phyloP scores from a whole-genome alignment of 1,140 invertebrate species.

The Drosophila bocki region DNA sequence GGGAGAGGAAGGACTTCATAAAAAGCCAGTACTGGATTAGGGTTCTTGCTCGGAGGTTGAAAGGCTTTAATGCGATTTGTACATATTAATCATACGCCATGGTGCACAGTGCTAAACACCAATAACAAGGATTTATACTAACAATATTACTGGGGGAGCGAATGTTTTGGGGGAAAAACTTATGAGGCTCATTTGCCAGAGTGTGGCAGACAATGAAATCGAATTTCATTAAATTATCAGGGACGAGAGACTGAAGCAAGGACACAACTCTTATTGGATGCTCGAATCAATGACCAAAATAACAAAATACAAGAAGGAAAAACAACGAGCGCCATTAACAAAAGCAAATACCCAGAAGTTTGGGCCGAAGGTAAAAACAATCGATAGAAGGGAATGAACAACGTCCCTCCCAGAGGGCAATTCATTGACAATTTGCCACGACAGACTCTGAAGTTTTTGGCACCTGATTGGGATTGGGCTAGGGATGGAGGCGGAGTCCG shows the following conservation, averaged over 20 bases:
- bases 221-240: constrained; percentile 62
- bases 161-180: constrained; percentile 1
- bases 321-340: constrained; percentile 46
- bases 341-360: constrained; percentile 34
- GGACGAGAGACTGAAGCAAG: constrained; percentile 27
- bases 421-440: constrained; percentile 71
- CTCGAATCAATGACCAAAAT: constrained; percentile 67
- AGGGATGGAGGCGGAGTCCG: background rate
- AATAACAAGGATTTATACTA: constrained; percentile 57
- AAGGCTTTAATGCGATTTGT: constrained; percentile 74
- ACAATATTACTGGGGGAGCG: constrained; percentile 29
- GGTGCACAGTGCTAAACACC: constrained; percentile 54
- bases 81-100: constrained; percentile 77
- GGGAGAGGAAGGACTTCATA: constrained; percentile 41
- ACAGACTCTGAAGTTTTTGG: constrained; percentile 37
- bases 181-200: constrained; percentile 67
- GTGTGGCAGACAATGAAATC: constrained; percentile 56
- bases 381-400: constrained; percentile 38
- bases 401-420: constrained; percentile 35
- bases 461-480: constrained; percentile 46
- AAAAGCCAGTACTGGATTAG: constrained; percentile 40
- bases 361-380: constrained; percentile 55
- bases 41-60: constrained; percentile 18
- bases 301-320: constrained; percentile 4
- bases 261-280: constrained; percentile 42